Evolutionary conservation across 2,797 vertebrate species (phyloP).

Genomic region (Oreochromis mossambicus): DNA sequence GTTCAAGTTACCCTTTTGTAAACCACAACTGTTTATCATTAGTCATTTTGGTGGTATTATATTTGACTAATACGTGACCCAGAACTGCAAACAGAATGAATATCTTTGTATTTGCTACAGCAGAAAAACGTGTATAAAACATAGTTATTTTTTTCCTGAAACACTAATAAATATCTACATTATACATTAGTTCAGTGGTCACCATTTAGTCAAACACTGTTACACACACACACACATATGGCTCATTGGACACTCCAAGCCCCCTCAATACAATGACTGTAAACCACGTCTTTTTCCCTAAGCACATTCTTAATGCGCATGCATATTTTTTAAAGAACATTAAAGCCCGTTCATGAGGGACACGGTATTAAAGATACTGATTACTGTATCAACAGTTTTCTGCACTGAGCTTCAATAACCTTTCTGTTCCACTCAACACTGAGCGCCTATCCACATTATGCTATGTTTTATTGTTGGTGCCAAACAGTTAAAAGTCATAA

Average conservation of each 20-base stretch:
- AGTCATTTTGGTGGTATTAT: background rate
- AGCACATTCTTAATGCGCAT: slow-evolving; percentile 36
- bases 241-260: slow-evolving; percentile 16
- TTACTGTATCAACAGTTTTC: slow-evolving; percentile 20
- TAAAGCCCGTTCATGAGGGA: background rate
- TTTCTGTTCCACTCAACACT: slow-evolving; percentile 29
- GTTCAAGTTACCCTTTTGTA: slow-evolving; percentile 29
- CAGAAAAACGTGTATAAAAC: slow-evolving; percentile 16
- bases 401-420: slow-evolving; percentile 12
- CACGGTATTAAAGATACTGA: background rate
- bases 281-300: slow-evolving; percentile 9
- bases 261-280: slow-evolving; percentile 18
- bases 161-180: slow-evolving; percentile 19
- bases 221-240: background rate
- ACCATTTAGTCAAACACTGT: background rate
- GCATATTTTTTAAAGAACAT: slow-evolving; percentile 14
- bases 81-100: background rate
- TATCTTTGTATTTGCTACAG: background rate
- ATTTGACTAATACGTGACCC: slow-evolving; percentile 1
- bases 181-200: background rate
- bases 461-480: slow-evolving; percentile 83
- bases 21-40: slow-evolving; percentile 15
- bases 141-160: background rate
- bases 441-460: slow-evolving; percentile 9
- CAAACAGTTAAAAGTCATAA: slow-evolving; percentile 98